Evolutionary conservation across 2,888 invertebrate genomes (phyloP), one percentile per base, ranked within the genome.

Genomic region (Pyrrhia umbra): DNA sequence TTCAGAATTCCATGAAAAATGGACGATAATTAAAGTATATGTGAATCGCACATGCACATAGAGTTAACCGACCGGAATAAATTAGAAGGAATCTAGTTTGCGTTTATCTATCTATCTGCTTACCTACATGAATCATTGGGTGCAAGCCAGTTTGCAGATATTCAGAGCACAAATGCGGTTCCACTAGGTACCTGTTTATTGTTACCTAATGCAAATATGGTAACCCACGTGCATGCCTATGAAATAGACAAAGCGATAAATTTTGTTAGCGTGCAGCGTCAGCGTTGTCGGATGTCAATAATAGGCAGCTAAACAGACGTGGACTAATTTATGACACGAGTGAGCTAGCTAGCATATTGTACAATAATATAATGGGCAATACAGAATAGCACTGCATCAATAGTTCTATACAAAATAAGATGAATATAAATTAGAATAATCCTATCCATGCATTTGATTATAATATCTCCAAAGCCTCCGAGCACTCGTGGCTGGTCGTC

Each of bases 161-260:
- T 83, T 85, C 71, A 83, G 84, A 81, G 75, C 85, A 79, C 80
- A 77, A 84, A 84, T 77, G 80, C 57, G 54, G 75, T 80, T 69
- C 43, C 63, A 73, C 68, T 55, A 68, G 60, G 64, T 79, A 72
- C 75, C 64, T 70, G 73, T 76, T 81, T 75, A 67, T 68, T 77
- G 70, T 81, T 76, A 68, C 70, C 46, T 66, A 77, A 77, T 74
- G 70, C 63, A 63, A 73, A 70, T 75, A 66, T 42, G 45, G 49
- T 34, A 63, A 37, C 75, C 75, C 69, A 69, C 59, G 78, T 57
- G 75, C 74, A 49, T 60, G 51, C 57, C 60, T 57, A 57, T 57
- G 43, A 45, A 68, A 65, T 54, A 68, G 34, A 58, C 61, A 66
- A 66, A 42, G 37, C 61, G 47, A 37, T 43, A 42, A 56, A 51